Base-by-base conservation (phyloP, 2,888 invertebrate species). In the Troilus luridus region DNA sequence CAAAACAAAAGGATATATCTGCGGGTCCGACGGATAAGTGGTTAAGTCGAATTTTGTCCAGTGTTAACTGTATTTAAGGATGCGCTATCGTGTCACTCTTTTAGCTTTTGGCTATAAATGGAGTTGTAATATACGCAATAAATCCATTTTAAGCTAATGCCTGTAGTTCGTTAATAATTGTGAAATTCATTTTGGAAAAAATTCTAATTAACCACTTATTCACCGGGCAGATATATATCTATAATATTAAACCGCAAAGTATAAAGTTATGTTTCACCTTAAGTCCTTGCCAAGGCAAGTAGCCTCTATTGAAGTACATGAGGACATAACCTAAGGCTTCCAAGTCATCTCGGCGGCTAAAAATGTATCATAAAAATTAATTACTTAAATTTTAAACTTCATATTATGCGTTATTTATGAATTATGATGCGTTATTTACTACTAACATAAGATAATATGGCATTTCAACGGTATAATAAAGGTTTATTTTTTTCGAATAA, bases 311-410 rank as follows among this genome's bases (percentile, higher is more conserved):
- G 95, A 98, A 99, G 95, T 99, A 99, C 99, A 99, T 99, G 94
- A 99, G 97, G 93, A 99, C 99, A 94, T 99, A 99, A 93, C 99
- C 99, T 93, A 99, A 96, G 19, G 99, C 99, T 95, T 99, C 99
- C 98, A 99, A 98, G 94, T 99, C 99, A 95, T 99, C 99, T 93
- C 99, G 96, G 93, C 99, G 97, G 93, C 99, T 98, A 67, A 93
- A 93, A 88, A 91, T 85, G n/a, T 10, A n/a, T 17, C 5, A 58
- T 56, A 89, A 59, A 90, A 19, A 81, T 24, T 60, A 88, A 58
- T 24, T 27, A n/a, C 8, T 60, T 88, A 21, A 88, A 8, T 54
- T 8, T 88, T 67, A 67, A 88, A 58, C 17, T 58, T 56, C 17
- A 88, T 6, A 27, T 59, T 3, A 58, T 17, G 11, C 11, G 14